Conservation (phyloP, 30 jellyfish, hydroid and myxozoan species). For the Cassiopea andromeda region DNA sequence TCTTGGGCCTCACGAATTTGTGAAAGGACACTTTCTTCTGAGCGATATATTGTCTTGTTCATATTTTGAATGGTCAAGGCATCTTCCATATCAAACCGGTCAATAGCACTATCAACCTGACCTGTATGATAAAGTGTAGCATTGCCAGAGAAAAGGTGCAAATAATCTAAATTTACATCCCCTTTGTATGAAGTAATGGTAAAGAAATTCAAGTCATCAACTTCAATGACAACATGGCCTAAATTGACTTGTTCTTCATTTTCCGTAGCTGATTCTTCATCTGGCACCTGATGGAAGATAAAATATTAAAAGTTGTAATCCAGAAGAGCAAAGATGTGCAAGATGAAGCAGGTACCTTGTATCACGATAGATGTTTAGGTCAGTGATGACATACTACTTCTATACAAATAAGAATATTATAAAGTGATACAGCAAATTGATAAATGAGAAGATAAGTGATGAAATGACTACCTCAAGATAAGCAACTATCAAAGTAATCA, state of each 20-base stretch:
- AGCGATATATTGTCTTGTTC: constrained; percentile 68
- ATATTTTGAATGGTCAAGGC: constrained; percentile 55
- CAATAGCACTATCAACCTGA: constrained; percentile 28
- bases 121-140: constrained; percentile 74
- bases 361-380: too few species aligned
- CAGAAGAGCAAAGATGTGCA: too few species aligned
- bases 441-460: too few species aligned
- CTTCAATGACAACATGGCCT: constrained; percentile 83
- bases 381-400: too few species aligned
- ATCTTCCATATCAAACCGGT: constrained; percentile 69
- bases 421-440: too few species aligned
- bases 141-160: constrained; percentile 71
- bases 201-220: constrained; percentile 77
- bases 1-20: constrained; percentile 71
- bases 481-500: too few species aligned
- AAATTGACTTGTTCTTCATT: constrained; percentile 24
- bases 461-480: too few species aligned
- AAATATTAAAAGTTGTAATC: neutral
- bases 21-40: constrained; percentile 65
- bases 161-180: constrained; percentile 59
- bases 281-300: constrained; percentile 9
- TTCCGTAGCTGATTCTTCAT: constrained; percentile 10
- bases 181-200: constrained; percentile 89
- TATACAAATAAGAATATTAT: too few species aligned
- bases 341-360: too few species aligned